These are phyloP conservation scores for Macrostomum lignano DNA, from an alignment of 1,140 invertebrate genomes.

Conservation along the genomic window DNA sequence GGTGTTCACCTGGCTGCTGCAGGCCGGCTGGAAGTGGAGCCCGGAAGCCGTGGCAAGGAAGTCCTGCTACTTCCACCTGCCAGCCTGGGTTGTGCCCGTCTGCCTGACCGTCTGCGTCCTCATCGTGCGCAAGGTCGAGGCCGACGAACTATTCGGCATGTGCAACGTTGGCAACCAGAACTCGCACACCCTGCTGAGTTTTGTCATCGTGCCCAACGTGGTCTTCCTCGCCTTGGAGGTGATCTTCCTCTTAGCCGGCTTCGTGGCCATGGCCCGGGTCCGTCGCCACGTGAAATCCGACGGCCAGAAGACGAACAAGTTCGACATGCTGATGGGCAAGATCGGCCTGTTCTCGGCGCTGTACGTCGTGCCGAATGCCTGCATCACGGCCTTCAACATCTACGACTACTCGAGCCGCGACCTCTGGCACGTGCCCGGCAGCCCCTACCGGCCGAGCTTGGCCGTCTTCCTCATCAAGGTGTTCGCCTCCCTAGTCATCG, in stretches of 20 bases:
- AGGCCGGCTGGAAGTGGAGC: constrained; percentile 52
- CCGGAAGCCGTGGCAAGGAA: constrained; percentile 55
- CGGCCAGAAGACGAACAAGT: constrained; percentile 23
- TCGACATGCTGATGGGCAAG: constrained; percentile 29
- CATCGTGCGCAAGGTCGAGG: constrained; percentile 42
- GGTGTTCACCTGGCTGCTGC: constrained; percentile 49
- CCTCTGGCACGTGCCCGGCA: no score
- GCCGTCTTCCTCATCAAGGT: constrained; percentile 37
- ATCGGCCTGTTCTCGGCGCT: constrained; percentile 32
- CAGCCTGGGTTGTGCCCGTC: constrained; percentile 56
- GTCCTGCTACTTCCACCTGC: constrained; percentile 46
- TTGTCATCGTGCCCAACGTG: constrained; percentile 31
- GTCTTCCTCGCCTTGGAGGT: constrained; percentile 28
- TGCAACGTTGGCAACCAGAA: constrained; percentile 67
- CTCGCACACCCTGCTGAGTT: constrained; percentile 34
- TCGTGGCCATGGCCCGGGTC: constrained; percentile 30
- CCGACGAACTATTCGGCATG: constrained; percentile 45
- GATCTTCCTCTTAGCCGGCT: constrained; percentile 31
- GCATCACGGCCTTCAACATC: constrained; percentile 33
- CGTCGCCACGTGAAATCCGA: constrained; percentile 25
- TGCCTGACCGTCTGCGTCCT: constrained; percentile 55
- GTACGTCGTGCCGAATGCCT: constrained; percentile 30
- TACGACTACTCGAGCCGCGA: constrained; percentile 37
- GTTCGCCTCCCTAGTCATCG: constrained; percentile 32
- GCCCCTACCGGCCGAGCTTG: no score